Percentiles rank a stretch among this genome's conserved stretches.
These are phyloP conservation scores for Hyles lineata DNA, from an alignment of 2,888 invertebrate species.

Conservation along the genomic window DNA sequence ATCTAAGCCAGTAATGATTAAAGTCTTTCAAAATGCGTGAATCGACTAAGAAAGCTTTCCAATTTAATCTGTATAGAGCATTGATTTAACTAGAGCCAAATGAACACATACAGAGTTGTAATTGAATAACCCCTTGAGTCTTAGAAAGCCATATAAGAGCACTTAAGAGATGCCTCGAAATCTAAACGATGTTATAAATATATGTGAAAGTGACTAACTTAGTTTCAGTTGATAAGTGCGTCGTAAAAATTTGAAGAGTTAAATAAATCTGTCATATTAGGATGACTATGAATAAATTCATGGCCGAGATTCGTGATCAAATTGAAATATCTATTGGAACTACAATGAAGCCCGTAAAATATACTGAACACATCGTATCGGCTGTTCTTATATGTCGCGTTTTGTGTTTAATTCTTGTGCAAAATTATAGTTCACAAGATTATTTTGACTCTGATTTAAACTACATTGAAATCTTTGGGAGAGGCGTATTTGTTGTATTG, in stretches of 20 bases:
- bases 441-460: too few species aligned
- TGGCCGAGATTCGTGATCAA: too few species aligned
- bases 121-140: conserved; percentile 19
- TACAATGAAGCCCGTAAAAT: too few species aligned
- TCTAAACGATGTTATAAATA: conserved; percentile 13
- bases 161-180: conserved; percentile 14
- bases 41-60: neutral
- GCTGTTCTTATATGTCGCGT: too few species aligned
- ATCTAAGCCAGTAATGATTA: too few species aligned
- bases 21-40: neutral
- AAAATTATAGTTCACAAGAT: too few species aligned
- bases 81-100: neutral
- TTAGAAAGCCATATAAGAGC: conserved; percentile 19
- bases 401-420: too few species aligned
- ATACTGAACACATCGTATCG: too few species aligned
- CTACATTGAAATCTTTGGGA: too few species aligned
- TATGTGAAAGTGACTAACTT: conserved; percentile 5
- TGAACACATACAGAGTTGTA: conserved; percentile 5
- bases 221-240: neutral
- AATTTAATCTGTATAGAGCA: neutral
- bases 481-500: too few species aligned
- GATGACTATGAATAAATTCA: too few species aligned
- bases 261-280: neutral
- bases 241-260: neutral
- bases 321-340: too few species aligned